A percentile compares a stretch with the other conserved stretches of the same genome.
phyloP scores from a whole-genome alignment of 2,797 vertebrate genomes.

The Eutrigla gurnardus region DNA sequence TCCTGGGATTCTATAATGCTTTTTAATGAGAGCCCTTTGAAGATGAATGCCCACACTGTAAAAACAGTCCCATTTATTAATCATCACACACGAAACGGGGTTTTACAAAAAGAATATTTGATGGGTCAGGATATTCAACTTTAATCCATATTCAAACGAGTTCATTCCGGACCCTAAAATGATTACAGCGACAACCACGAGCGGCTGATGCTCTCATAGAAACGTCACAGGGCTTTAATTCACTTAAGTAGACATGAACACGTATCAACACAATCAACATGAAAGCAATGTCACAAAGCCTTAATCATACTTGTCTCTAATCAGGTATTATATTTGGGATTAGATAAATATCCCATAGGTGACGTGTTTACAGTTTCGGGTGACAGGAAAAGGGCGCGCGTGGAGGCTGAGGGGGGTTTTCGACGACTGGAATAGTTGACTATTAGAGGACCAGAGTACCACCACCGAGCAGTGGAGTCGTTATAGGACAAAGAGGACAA shows the following conservation, averaged over 20 bases:
- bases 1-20: conserved; percentile 56
- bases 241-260: conserved; percentile 63
- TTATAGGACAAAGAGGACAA: conserved; percentile 54
- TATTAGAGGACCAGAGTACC: conserved; percentile 21
- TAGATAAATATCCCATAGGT: conserved; percentile 57
- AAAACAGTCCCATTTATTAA: conserved; percentile 72
- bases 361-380: conserved; percentile 50
- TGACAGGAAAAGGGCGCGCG: conserved; percentile 13
- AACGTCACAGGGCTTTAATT: conserved; percentile 74
- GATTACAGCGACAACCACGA: conserved; percentile 53
- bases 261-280: conserved; percentile 80
- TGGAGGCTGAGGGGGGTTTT: conserved; percentile 14
- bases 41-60: conserved; percentile 68
- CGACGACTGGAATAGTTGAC: conserved; percentile 14
- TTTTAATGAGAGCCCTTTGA: conserved; percentile 74
- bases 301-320: conserved; percentile 73
- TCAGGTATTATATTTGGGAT: conserved; percentile 73
- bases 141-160: conserved; percentile 67
- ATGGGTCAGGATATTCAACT: conserved; percentile 60
- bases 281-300: conserved; percentile 73
- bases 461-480: conserved; percentile 42
- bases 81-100: conserved; percentile 59
- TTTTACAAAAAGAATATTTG: conserved; percentile 65
- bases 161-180: conserved; percentile 52
- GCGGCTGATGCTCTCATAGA: conserved; percentile 30